These are phyloP conservation scores for Lochmaea capreae DNA, from an alignment of 2,888 invertebrate genomes.

Conservation along the genomic window DNA sequence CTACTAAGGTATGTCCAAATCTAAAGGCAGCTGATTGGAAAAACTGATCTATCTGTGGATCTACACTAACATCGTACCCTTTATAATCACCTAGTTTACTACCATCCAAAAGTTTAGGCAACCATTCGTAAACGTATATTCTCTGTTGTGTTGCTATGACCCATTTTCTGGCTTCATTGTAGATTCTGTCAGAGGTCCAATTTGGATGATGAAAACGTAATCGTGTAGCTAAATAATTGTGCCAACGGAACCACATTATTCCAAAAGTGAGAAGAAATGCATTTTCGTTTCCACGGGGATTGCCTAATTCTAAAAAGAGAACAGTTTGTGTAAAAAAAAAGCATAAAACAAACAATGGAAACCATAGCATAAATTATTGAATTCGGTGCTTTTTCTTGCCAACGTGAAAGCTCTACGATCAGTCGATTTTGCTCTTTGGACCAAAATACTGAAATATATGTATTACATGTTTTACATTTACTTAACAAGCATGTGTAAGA, in stretches of 20 bases:
- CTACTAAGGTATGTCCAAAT: slow-evolving; percentile 72
- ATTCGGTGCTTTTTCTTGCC: no score
- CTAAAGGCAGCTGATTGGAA: slow-evolving; percentile 73
- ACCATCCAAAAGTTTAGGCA: slow-evolving; percentile 64
- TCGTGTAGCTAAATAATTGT: slow-evolving; percentile 66
- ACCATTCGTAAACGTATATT: slow-evolving; percentile 67
- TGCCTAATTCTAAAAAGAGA: slow-evolving; percentile 65
- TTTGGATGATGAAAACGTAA: slow-evolving; percentile 54
- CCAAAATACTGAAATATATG: no score
- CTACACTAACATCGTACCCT: slow-evolving; percentile 68
- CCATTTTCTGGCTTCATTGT: slow-evolving; percentile 71
- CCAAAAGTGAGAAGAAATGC: slow-evolving; percentile 68
- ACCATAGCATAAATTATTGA: no score
- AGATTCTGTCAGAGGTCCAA: slow-evolving; percentile 68
- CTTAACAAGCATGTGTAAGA: no score
- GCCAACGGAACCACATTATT: slow-evolving; percentile 70
- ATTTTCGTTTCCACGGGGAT: slow-evolving; percentile 70
- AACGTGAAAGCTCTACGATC: no score
- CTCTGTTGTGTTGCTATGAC: slow-evolving; percentile 69
- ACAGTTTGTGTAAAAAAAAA: no score
- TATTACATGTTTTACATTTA: no score
- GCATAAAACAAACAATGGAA: no score
- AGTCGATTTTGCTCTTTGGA: no score
- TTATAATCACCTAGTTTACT: slow-evolving; percentile 46
- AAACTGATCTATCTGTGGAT: slow-evolving; percentile 72